Base-by-base conservation (phyloP, 2,888 invertebrate species). In the Eupithecia centaureata region DNA sequence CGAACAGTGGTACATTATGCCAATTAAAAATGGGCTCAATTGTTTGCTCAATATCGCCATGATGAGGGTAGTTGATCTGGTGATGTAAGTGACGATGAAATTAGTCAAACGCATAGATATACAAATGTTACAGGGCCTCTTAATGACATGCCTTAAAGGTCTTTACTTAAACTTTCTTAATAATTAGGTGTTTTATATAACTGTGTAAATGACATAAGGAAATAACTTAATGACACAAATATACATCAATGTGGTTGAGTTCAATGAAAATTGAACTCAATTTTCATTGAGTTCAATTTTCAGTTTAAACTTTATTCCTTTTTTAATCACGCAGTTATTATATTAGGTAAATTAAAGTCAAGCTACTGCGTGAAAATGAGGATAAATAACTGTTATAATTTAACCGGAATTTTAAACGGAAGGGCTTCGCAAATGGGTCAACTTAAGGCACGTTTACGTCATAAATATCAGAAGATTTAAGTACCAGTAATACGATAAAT, bases 401-500 rank as follows among this genome's bases (percentile, higher is more conserved):
- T 30, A 47, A 60, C 28, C 12, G n/a, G n/a, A 42, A 52, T 51
- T 61, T 51, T 51, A 58, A 33, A 18, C 10, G 32, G 58, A 33
- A 60, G 60, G 64, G 51, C 61, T 58, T 54, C 56, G 56, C 22
- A 63, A 71, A 71, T 68, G 61, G 62, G 70, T 70, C 64, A 68
- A 67, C 58, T 69, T 65, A 72, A 71, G 70, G 73, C 68, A 72
- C 65, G 74, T 71, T 76, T 71, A 71, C 70, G 70, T 77, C 73
- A 76, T 78, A 81, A 84, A 83, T 82, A 84, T 82, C 71, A 76
- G 72, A 77, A 82, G 82, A 87, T 85, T 86, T 85, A 82, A 78
- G 80, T 79, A 77, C 76, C 78, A 82, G 84, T 87, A 87, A 88
- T 83, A 84, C 84, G 88, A 90, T 90, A 91, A 92, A 91, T 91